phyloP scores from a whole-genome alignment of 2,113 vertebrate genomes.

The Myocastor coypus region DNA sequence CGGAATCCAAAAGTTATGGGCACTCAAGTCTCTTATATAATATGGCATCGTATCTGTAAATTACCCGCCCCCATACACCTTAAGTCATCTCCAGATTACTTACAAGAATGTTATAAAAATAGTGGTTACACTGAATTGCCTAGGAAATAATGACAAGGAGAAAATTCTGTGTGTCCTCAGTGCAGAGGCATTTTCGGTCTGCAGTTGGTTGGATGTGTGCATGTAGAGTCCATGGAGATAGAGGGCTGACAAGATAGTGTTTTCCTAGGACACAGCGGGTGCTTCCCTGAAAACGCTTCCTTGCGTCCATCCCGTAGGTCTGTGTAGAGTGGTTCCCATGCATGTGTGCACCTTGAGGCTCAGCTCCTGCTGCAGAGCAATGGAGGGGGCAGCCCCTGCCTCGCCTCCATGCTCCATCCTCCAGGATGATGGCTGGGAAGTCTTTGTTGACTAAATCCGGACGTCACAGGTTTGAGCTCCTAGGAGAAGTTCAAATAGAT shows the following conservation, averaged over 20 bases:
- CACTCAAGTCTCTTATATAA: too few relatives aligned
- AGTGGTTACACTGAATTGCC: neutral
- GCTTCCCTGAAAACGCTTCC: neutral
- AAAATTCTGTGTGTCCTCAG: neutral
- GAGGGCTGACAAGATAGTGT: neutral
- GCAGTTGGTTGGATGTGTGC: neutral
- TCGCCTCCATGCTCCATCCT: neutral
- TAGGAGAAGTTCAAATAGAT: neutral
- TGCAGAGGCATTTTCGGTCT: neutral
- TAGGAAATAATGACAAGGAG: neutral
- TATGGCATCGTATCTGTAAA: neutral
- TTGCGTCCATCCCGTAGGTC: rapidly evolving
- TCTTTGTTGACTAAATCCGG: neutral
- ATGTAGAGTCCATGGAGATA: neutral
- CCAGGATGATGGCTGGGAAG: neutral
- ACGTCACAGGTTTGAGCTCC: neutral
- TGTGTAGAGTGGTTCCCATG: rapidly evolving
- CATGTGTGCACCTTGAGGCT: too few relatives aligned
- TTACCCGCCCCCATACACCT: neutral
- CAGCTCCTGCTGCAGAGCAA: neutral
- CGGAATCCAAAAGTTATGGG: neutral
- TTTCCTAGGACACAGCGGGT: rapidly evolving
- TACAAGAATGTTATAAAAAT: neutral
- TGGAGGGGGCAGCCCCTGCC: too few relatives aligned
- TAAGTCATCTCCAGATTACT: too few relatives aligned